Conservation (phyloP, 2,113 vertebrate genomes). For the Candoia aspera region DNA sequence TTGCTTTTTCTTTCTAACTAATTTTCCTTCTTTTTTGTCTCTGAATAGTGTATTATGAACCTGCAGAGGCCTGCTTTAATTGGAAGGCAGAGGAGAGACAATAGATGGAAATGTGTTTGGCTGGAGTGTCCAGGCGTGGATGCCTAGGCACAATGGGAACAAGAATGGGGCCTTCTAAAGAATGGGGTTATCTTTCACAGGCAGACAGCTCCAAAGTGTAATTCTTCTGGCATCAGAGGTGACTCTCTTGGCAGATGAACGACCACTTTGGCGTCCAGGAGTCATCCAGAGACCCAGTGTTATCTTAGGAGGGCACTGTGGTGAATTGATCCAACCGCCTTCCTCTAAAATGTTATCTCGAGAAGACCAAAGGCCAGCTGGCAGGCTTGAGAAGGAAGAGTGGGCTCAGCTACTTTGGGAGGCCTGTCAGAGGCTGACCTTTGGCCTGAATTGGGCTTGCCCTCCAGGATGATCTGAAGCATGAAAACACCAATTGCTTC, state of each 20-base stretch:
- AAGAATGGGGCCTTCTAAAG: fast-evolving
- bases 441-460: neutral
- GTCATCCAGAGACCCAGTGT: neutral
- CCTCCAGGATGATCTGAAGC: neutral
- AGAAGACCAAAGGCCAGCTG: neutral
- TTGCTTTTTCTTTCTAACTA: neutral
- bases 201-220: fast-evolving
- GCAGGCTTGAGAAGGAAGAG: neutral
- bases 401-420: neutral
- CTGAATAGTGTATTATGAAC: neutral
- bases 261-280: neutral
- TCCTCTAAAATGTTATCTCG: neutral
- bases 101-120: neutral
- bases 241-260: neutral
- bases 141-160: neutral
- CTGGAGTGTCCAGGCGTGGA: no score
- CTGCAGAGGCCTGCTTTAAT: neutral
- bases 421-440: neutral
- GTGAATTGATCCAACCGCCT: neutral
- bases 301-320: neutral
- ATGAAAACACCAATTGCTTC: neutral
- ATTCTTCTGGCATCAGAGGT: neutral
- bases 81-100: neutral
- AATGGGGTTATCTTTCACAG: neutral
- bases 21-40: neutral